These are phyloP conservation scores for Aselliscus stoliczkanus DNA, from an alignment of 2,797 vertebrate genomes.

Conservation along the genomic window DNA sequence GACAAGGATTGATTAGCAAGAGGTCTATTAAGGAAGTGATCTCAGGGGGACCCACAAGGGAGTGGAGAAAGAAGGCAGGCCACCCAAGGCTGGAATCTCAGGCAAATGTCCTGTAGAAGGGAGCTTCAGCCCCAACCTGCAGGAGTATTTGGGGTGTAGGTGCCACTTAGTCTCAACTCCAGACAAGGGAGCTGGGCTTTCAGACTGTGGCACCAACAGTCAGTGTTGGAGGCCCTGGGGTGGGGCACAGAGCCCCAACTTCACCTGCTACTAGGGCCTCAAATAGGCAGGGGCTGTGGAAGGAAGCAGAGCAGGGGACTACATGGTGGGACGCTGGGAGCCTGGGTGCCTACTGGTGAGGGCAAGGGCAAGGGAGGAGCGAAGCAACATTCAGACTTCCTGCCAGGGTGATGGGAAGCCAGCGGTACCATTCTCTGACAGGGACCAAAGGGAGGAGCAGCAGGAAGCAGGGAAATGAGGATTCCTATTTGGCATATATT, in stretches of 20 bases:
- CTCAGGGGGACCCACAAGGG: not conserved
- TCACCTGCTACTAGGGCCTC: not conserved
- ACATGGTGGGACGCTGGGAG: not conserved
- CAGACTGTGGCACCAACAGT: not conserved
- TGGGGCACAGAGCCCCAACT: not conserved
- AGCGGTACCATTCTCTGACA: not conserved
- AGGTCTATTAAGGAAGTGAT: not conserved
- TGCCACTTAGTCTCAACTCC: not conserved
- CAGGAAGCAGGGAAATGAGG: not conserved
- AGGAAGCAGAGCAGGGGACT: not conserved
- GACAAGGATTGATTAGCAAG: too few species aligned
- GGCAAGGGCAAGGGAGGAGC: not conserved
- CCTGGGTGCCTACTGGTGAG: not conserved
- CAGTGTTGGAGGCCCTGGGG: not conserved
- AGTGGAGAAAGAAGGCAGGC: not conserved
- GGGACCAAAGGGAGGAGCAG: not conserved
- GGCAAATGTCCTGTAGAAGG: not conserved
- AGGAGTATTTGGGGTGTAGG: accelerated
- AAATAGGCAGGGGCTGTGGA: not conserved
- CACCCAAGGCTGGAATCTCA: not conserved
- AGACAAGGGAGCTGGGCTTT: not conserved
- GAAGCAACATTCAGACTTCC: not conserved
- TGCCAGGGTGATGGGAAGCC: not conserved
- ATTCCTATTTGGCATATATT: not conserved
- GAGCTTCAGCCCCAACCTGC: not conserved